These are phyloP conservation scores for Drymodes brunneopygia DNA, from an alignment of 2,113 vertebrate species.

Conservation along the genomic window DNA sequence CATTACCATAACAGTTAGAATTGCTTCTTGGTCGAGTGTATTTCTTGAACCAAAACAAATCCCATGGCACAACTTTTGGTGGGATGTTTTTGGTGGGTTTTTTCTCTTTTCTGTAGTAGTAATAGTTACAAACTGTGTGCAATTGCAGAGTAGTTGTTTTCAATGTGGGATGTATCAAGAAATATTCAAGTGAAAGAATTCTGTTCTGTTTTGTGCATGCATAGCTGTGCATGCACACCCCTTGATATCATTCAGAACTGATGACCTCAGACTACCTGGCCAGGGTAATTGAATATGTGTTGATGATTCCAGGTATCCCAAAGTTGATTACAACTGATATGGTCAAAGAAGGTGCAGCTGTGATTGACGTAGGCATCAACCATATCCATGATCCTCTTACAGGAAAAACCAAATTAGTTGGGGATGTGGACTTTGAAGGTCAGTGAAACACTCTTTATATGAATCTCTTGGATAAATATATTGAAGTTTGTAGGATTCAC, in stretches of 20 bases:
- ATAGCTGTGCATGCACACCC: background rate
- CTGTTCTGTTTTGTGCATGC: background rate
- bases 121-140: background rate
- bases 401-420: conserved; percentile 81
- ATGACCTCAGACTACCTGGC: background rate
- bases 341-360: conserved; percentile 87
- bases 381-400: conserved; percentile 79
- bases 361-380: conserved; percentile 93
- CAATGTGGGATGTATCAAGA: background rate
- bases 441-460: conserved; percentile 7
- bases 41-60: background rate
- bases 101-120: background rate
- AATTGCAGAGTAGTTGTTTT: background rate
- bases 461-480: background rate
- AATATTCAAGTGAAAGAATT: background rate
- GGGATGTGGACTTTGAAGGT: conserved; percentile 95
- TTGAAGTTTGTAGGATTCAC: background rate
- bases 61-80: background rate
- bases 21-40: background rate
- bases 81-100: background rate
- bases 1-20: background rate
- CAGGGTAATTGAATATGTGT: background rate
- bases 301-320: conserved; percentile 80
- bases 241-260: background rate
- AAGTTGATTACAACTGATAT: conserved; percentile 87